phyloP scores from a whole-genome alignment of 2,888 invertebrate genomes.

The Netelia fuscicornis region DNA sequence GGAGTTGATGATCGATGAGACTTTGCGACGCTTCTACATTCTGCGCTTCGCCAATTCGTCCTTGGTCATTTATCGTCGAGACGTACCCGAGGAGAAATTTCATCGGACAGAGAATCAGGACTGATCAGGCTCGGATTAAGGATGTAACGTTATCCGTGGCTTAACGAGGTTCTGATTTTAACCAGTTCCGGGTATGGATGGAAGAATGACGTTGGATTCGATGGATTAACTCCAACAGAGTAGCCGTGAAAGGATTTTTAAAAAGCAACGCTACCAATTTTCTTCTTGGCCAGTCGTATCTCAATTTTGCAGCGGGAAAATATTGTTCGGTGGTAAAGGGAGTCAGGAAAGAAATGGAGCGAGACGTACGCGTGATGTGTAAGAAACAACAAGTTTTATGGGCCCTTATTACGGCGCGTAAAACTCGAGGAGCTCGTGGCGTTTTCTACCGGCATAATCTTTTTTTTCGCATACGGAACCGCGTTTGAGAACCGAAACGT shows the following conservation, averaged over 20 bases:
- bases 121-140: too few species aligned
- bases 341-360: neutral
- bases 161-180: too few species aligned
- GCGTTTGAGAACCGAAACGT: too few species aligned
- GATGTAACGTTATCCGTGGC: too few species aligned
- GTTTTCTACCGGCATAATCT: constrained; percentile 30
- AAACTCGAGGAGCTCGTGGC: neutral
- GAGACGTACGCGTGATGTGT: neutral
- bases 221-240: too few species aligned
- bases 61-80: constrained; percentile 9
- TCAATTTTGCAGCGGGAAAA: neutral
- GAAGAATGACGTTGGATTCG: too few species aligned
- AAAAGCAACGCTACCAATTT: too few species aligned
- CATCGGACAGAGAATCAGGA: too few species aligned
- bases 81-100: too few species aligned
- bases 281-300: neutral
- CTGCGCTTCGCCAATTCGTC: neutral
- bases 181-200: too few species aligned
- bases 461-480: neutral
- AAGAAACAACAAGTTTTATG: constrained; percentile 7
- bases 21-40: constrained; percentile 25
- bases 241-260: neutral
- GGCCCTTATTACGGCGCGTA: constrained; percentile 35
- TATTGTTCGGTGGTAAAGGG: neutral
- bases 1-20: constrained; percentile 28